A percentile compares a stretch with the other conserved stretches of the same genome.
phyloP scores from a whole-genome alignment of 2,797 vertebrate genomes.

The Melanotaenia pygmaea region DNA sequence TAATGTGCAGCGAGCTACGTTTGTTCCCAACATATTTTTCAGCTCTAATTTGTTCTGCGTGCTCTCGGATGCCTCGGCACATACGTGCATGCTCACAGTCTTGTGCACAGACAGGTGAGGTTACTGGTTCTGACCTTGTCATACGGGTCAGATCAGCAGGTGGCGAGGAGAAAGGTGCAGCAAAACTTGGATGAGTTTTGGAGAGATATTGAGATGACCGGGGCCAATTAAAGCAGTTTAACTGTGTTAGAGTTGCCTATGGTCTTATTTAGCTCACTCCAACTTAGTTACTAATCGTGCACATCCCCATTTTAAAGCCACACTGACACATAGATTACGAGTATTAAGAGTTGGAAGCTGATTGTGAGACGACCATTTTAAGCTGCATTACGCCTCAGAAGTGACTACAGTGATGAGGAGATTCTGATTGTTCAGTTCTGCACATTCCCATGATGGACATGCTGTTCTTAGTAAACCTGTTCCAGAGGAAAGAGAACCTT shows the following conservation, averaged over 20 bases:
- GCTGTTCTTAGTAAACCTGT: no score
- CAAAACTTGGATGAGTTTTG: background rate
- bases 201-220: slow-evolving; percentile 1
- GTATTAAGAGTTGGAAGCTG: no score
- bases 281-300: no score
- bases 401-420: no score
- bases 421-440: no score
- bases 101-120: slow-evolving; percentile 33
- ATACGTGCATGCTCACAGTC: slow-evolving; percentile 28
- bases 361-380: background rate
- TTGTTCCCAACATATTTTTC: slow-evolving; percentile 48
- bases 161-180: background rate
- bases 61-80: slow-evolving; percentile 50
- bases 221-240: background rate
- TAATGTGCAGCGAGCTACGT: slow-evolving; percentile 39
- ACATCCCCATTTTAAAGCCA: no score
- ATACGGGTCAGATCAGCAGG: slow-evolving; percentile 41
- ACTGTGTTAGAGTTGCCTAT: background rate
- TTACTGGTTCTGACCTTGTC: slow-evolving; percentile 33
- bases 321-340: no score
- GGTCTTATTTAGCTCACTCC: slow-evolving; percentile 4
- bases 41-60: slow-evolving; percentile 54
- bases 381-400: background rate
- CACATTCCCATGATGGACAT: no score
- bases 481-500: no score